These are phyloP conservation scores for Hephaestus fuliginosus DNA, from an alignment of 2,797 vertebrate species.

Conservation along the genomic window DNA sequence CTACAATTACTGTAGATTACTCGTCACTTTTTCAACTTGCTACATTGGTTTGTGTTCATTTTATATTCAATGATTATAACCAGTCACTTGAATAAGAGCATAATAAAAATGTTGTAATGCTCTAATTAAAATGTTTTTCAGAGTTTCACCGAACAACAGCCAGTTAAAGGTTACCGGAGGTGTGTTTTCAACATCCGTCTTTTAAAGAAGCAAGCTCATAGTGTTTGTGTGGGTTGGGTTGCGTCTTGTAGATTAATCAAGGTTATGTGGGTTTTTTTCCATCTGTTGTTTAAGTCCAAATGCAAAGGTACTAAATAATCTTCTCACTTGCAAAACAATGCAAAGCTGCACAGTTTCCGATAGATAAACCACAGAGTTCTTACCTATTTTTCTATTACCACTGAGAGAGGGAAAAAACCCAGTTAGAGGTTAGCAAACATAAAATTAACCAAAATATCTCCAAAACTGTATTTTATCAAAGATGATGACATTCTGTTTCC, in stretches of 20 bases:
- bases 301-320: slow-evolving; percentile 11
- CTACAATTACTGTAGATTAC: neutral
- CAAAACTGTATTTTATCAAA: neutral
- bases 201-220: slow-evolving; percentile 6
- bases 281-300: slow-evolving; percentile 26
- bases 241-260: slow-evolving; percentile 58
- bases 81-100: neutral
- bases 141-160: neutral
- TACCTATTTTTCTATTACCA: slow-evolving; percentile 19
- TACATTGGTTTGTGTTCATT: neutral
- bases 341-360: slow-evolving; percentile 44
- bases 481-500: slow-evolving; percentile 6
- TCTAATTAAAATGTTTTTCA: neutral
- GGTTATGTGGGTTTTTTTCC: slow-evolving; percentile 49
- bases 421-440: slow-evolving; percentile 27
- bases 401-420: slow-evolving; percentile 11
- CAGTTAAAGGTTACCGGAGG: neutral
- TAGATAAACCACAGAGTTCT: slow-evolving; percentile 12
- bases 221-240: slow-evolving; percentile 52
- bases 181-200: slow-evolving; percentile 37
- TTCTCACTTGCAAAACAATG: slow-evolving; percentile 51
- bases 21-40: neutral
- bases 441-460: slow-evolving; percentile 1
- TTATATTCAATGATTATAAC: neutral
- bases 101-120: neutral